Conservation (phyloP, 2,797 vertebrate species). For the Chelon labrosus region DNA sequence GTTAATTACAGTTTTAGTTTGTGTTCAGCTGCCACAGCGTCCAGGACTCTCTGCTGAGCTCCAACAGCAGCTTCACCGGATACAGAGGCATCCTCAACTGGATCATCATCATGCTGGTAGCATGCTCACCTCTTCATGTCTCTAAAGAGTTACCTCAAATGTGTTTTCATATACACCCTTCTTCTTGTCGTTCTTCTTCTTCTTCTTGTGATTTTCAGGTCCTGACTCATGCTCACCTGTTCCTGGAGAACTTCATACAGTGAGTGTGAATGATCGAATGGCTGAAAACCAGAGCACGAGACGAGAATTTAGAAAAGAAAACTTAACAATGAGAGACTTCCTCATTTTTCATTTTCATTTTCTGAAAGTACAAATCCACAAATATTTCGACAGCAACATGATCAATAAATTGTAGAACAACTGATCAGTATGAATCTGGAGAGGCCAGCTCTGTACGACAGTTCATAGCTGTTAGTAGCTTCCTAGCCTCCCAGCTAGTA, state of each 20-base stretch:
- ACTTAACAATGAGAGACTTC: too few relatives aligned
- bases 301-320: too few relatives aligned
- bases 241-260: constrained; percentile 76
- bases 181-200: not conserved
- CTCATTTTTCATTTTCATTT: too few relatives aligned
- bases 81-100: constrained; percentile 79
- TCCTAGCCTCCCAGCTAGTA: too few relatives aligned
- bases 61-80: constrained; percentile 72
- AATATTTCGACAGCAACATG: too few relatives aligned
- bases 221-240: constrained; percentile 72
- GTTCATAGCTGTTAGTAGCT: too few relatives aligned
- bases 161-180: not conserved
- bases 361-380: too few relatives aligned
- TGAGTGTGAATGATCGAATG: constrained; percentile 43
- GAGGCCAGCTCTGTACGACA: too few relatives aligned
- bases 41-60: constrained; percentile 76
- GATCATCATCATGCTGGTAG: constrained; percentile 75
- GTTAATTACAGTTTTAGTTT: not conserved
- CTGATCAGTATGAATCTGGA: too few relatives aligned
- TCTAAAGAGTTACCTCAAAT: not conserved
- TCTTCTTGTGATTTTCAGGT: constrained; percentile 47
- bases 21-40: constrained; percentile 67
- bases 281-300: too few relatives aligned
- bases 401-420: too few relatives aligned
- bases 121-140: constrained; percentile 21